phyloP scores from a whole-genome alignment of 2,113 vertebrate genomes.

The Ginglymostoma cirratum region DNA sequence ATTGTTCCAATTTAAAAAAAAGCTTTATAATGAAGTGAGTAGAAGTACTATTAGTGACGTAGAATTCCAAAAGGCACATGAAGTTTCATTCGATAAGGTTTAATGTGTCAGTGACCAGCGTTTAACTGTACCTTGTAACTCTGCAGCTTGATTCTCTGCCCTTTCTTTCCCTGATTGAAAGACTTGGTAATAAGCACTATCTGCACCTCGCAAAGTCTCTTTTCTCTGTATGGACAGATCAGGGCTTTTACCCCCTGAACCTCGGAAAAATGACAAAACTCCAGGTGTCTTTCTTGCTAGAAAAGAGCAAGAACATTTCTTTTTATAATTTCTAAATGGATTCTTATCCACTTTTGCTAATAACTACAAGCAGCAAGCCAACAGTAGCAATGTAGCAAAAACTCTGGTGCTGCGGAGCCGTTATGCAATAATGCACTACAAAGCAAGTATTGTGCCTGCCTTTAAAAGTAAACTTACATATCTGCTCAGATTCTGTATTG shows the following conservation, averaged over 20 bases:
- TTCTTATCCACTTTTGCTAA: not conserved
- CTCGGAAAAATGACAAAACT: conserved; percentile 72
- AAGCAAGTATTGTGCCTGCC: not conserved
- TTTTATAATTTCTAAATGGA: conserved; percentile 15
- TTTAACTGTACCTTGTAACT: conserved; percentile 55
- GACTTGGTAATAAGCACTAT: conserved; percentile 71
- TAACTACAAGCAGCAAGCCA: not conserved
- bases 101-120: not conserved
- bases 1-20: not conserved
- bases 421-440: not conserved
- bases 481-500: conserved; percentile 62
- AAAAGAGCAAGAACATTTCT: conserved; percentile 40
- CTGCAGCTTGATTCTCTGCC: conserved; percentile 58
- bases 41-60: not conserved
- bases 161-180: conserved; percentile 67
- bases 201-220: conserved; percentile 70
- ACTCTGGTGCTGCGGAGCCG: not conserved
- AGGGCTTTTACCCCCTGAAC: conserved; percentile 66
- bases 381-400: not conserved
- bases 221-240: conserved; percentile 68
- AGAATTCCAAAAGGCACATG: not conserved
- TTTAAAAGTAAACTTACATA: conserved; percentile 55
- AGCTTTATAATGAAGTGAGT: not conserved
- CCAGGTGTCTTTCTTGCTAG: conserved; percentile 66
- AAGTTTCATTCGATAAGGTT: not conserved